Conservation (phyloP, 2,113 vertebrate genomes). For the Salvator merianae region DNA sequence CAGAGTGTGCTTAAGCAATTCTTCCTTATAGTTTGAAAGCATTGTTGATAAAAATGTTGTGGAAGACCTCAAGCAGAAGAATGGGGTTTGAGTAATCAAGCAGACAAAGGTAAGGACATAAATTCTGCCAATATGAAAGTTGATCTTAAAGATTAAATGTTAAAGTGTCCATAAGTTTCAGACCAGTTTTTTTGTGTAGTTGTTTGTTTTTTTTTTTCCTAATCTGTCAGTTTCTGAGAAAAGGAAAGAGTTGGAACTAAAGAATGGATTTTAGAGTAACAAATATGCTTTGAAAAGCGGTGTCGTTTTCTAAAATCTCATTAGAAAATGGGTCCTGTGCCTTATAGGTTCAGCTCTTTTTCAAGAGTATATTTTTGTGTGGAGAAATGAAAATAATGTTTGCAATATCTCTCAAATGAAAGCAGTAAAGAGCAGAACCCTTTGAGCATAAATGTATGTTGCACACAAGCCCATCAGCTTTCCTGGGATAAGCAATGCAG, state of each 20-base stretch:
- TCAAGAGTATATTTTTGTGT: neutral
- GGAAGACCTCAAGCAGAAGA: accelerated
- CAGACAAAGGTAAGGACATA: neutral
- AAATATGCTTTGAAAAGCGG: neutral
- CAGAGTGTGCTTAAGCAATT: neutral
- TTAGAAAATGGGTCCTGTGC: neutral
- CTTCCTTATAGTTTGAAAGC: accelerated
- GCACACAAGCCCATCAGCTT: neutral
- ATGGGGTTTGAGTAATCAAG: accelerated
- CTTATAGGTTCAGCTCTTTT: neutral
- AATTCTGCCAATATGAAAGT: neutral
- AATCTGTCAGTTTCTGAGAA: neutral
- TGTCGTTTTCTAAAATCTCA: neutral
- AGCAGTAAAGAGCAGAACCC: neutral
- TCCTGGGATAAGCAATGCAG: neutral
- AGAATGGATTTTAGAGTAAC: too few relatives aligned
- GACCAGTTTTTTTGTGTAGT: neutral
- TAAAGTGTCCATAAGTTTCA: neutral
- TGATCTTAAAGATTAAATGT: neutral
- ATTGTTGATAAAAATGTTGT: neutral
- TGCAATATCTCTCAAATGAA: neutral
- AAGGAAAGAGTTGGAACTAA: neutral
- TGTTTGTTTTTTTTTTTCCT: neutral
- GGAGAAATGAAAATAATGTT: neutral
- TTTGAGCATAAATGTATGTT: neutral